Base-by-base conservation (phyloP, 2,113 vertebrate species). In the Epinephelus fuscoguttatus region DNA sequence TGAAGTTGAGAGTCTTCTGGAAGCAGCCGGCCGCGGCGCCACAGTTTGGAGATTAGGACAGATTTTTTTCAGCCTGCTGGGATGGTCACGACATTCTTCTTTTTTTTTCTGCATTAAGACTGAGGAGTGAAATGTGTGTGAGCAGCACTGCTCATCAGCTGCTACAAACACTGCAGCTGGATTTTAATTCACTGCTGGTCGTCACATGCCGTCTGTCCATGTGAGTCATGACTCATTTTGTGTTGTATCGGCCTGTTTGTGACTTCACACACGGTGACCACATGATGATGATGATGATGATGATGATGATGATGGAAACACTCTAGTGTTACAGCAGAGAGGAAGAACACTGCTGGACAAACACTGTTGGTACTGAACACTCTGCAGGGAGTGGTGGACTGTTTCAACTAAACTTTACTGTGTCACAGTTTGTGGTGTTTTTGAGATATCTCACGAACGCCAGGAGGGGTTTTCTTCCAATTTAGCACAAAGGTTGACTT, bases 1-100 rank as follows among this genome's bases (percentile, higher is more conserved):
- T 61, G 61, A 69, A 77, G 68, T 21, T 49, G 62, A 37, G 52
- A 2, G 18, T 71, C 55, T 78, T 59, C n/a, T 55, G 81, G 67
- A 57, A 66, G 81, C 64, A 23, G 49, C 18, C 1, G 69, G 70
- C 63, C 55, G 60, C 63, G 0, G n/a, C 1, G 67, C 57, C 60
- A 37, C 15, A 6, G n/a, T 76, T 45, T 70, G 75, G 30, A 78
- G 75, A 69, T 30, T 0, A 60, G 55, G 18, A 14, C 18, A 7
- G 23, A 69, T 47, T 47, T 15, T 21, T 52, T 18, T 57, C 2
- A 23, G 47, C 37, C 75, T n/a, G 15, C 27, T 33, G 62, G 14
- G 33, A 71, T 3, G 17, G 47, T 75, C 75, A 18, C 15, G 0
- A 12, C 40, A 1, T 14, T 6, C 18, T 2, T 50, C 15, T 45